A percentile compares a stretch with the other conserved stretches of the same genome.
These are phyloP conservation scores for Trichomalopsis sarcophagae DNA, from an alignment of 1,140 invertebrate species.

Conservation along the genomic window DNA sequence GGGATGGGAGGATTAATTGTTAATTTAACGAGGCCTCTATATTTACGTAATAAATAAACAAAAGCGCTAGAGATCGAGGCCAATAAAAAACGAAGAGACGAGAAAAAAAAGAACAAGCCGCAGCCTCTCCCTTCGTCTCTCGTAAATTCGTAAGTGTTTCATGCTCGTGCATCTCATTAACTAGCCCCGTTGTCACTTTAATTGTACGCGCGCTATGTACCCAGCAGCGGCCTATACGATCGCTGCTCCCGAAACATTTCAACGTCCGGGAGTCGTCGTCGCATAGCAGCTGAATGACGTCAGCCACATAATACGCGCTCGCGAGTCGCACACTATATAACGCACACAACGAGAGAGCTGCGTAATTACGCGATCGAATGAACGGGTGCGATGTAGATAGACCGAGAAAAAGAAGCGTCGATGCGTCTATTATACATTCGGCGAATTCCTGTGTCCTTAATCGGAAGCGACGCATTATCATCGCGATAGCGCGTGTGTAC, in stretches of 20 bases:
- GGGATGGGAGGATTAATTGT: no score
- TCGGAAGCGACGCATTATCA: constrained; percentile 33
- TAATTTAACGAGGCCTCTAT: no score
- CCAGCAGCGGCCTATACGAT: neutral
- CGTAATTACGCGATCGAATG: neutral
- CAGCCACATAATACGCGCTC: neutral
- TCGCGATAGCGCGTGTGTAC: no score
- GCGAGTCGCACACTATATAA: neutral
- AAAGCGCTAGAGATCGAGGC: no score
- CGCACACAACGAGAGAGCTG: neutral
- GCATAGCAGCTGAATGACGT: constrained; percentile 6
- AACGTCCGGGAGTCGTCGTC: neutral
- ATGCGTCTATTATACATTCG: neutral
- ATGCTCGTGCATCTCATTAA: constrained; percentile 40
- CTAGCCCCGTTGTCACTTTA: neutral
- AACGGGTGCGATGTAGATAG: neutral
- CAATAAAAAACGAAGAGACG: no score
- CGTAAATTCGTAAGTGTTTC: constrained; percentile 39
- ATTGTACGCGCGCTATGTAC: neutral
- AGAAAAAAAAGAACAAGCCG: neutral
- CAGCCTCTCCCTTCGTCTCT: neutral
- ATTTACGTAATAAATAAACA: no score
- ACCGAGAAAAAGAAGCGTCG: neutral
- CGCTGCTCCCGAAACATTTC: neutral
- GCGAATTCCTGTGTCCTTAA: constrained; percentile 9